Evolutionary conservation across 2,888 invertebrate species (phyloP).

Genomic region (Eupithecia subumbrata): DNA sequence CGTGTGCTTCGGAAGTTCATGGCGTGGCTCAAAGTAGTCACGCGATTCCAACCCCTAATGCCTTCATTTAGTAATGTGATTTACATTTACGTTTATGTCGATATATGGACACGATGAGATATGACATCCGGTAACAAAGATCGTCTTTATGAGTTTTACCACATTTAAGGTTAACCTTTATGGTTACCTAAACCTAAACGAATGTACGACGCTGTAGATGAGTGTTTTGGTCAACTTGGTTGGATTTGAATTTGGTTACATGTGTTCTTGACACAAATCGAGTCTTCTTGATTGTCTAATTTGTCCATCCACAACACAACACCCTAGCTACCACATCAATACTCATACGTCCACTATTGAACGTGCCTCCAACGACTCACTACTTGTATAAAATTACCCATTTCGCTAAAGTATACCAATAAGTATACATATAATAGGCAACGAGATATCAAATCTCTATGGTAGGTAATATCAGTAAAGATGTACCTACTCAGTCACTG

Average conservation of each 20-base stretch:
- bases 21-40: slow-evolving; percentile 40
- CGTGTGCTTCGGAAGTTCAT: slow-evolving; percentile 45
- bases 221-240: not conserved
- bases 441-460: not conserved
- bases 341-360: no score
- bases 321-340: not conserved
- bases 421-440: not conserved
- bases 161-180: not conserved
- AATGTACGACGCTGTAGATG: not conserved
- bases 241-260: slow-evolving; percentile 1
- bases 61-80: slow-evolving; percentile 24
- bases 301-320: not conserved
- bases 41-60: slow-evolving; percentile 42
- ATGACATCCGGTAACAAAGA: not conserved
- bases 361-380: no score
- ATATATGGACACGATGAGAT: not conserved
- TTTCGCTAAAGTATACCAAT: no score
- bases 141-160: not conserved
- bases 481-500: not conserved
- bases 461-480: not conserved
- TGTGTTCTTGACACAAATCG: not conserved
- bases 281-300: not conserved
- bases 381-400: no score
- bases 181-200: not conserved
- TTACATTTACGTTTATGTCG: slow-evolving; percentile 17